Conservation (phyloP, 2,888 invertebrate species). For the Drosophila nigricruria region DNA sequence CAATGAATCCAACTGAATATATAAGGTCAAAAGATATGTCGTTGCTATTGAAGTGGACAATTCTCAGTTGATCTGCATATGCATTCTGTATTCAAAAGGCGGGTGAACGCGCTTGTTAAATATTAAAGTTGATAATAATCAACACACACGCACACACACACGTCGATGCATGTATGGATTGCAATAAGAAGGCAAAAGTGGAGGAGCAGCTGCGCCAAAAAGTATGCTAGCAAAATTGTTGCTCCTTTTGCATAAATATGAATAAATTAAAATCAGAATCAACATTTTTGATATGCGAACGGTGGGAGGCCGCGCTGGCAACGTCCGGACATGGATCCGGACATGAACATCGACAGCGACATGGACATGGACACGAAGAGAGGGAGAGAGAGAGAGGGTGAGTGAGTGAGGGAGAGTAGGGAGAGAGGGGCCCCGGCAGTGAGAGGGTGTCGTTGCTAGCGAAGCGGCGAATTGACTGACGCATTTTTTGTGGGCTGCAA, state of each 20-base stretch:
- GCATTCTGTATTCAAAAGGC: constrained; percentile 3
- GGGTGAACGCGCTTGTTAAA: constrained; percentile 11
- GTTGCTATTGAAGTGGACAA: background rate
- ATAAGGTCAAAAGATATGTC: background rate
- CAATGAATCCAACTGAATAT: background rate
- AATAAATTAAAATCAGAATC: constrained; percentile 79
- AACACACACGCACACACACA: constrained; percentile 24
- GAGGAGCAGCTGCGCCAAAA: constrained; percentile 47
- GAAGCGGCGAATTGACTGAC: constrained; percentile 25
- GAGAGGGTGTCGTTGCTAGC: background rate
- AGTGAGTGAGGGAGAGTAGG: constrained; percentile 8
- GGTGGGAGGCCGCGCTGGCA: constrained; percentile 23
- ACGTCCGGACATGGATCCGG: constrained; percentile 28
- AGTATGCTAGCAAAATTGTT: constrained; percentile 68
- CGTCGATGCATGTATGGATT: background rate
- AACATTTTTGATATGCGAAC: constrained; percentile 74
- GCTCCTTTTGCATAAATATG: constrained; percentile 81
- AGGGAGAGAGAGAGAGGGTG: background rate
- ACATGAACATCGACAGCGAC: constrained; percentile 48
- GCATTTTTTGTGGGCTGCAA: constrained; percentile 74
- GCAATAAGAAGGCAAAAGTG: constrained; percentile 20
- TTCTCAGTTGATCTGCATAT: constrained; percentile 5
- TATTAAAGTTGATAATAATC: constrained; percentile 62
- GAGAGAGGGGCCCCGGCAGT: background rate
- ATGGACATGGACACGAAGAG: constrained; percentile 15